Evolutionary conservation across 2,888 invertebrate genomes (phyloP).

Genomic region (Timandra comae): DNA sequence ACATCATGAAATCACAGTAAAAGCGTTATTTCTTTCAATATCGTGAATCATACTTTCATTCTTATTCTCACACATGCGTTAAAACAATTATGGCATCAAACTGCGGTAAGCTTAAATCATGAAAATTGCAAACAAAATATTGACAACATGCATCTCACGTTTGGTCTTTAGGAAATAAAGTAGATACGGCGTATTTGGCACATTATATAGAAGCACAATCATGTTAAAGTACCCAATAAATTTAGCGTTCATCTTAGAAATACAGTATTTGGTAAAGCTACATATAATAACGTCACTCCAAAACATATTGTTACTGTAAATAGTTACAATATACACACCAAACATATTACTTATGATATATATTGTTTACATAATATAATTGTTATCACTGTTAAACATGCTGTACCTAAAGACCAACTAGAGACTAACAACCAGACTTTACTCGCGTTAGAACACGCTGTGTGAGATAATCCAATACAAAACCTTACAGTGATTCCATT

Average conservation of each 20-base stretch:
- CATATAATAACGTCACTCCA: conserved; percentile 58
- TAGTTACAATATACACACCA: conserved; percentile 16
- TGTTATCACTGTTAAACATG: conserved; percentile 33
- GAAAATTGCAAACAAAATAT: conserved; percentile 52
- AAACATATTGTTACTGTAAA: conserved; percentile 23
- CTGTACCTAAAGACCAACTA: conserved; percentile 71
- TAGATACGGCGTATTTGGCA: conserved; percentile 36
- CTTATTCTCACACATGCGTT: conserved; percentile 74
- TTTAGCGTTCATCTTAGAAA: conserved; percentile 68
- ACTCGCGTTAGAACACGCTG: conserved; percentile 40
- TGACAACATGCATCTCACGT: conserved; percentile 71
- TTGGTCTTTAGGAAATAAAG: conserved; percentile 73
- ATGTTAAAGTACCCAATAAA: conserved; percentile 71
- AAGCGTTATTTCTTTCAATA: conserved; percentile 46
- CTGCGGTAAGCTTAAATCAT: conserved; percentile 48
- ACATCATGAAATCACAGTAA: conserved; percentile 72
- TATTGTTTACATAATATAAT: no score
- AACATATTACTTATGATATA: conserved; percentile 15
- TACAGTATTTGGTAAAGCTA: conserved; percentile 34
- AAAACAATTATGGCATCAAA: conserved; percentile 55
- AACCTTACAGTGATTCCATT: conserved; percentile 62
- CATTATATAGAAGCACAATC: conserved; percentile 42
- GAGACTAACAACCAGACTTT: conserved; percentile 40
- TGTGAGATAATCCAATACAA: conserved; percentile 51
- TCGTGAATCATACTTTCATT: conserved; percentile 36